Evolutionary conservation across 2,797 vertebrate species (phyloP).

Genomic region (Zenarchopterus dispar): DNA sequence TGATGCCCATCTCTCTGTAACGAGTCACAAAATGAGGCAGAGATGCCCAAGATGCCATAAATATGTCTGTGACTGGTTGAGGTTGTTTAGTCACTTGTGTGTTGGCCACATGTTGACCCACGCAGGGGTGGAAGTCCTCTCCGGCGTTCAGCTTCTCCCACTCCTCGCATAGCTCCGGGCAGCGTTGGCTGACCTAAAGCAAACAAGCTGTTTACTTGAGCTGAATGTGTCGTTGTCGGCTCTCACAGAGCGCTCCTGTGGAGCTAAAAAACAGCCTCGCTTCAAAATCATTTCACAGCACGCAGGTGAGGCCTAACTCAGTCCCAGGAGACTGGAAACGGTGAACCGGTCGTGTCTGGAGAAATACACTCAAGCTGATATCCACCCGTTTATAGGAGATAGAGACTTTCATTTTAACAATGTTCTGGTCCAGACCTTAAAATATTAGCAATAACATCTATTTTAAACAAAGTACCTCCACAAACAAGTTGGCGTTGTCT

Average conservation of each 20-base stretch:
- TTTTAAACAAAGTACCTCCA: too few relatives aligned
- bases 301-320: constrained; percentile 2
- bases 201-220: constrained; percentile 54
- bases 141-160: constrained; percentile 19
- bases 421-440: too few relatives aligned
- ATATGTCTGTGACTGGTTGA: constrained; percentile 23
- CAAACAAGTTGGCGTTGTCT: too few relatives aligned
- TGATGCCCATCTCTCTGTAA: constrained; percentile 9
- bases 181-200: constrained; percentile 5
- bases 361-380: too few relatives aligned
- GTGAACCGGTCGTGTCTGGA: too few relatives aligned
- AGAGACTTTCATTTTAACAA: too few relatives aligned
- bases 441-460: too few relatives aligned
- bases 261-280: constrained; percentile 17
- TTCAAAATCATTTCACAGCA: constrained; percentile 8
- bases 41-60: constrained; percentile 8
- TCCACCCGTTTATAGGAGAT: too few relatives aligned
- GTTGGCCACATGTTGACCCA: constrained; percentile 32
- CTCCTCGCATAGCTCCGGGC: constrained; percentile 24
- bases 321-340: neutral
- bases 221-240: constrained; percentile 21
- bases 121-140: constrained; percentile 26
- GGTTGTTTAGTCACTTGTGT: constrained; percentile 41
- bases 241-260: constrained; percentile 21
- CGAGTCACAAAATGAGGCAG: constrained; percentile 8